Conservation (phyloP, 2,113 vertebrate species). For the Callaeas wilsoni region DNA sequence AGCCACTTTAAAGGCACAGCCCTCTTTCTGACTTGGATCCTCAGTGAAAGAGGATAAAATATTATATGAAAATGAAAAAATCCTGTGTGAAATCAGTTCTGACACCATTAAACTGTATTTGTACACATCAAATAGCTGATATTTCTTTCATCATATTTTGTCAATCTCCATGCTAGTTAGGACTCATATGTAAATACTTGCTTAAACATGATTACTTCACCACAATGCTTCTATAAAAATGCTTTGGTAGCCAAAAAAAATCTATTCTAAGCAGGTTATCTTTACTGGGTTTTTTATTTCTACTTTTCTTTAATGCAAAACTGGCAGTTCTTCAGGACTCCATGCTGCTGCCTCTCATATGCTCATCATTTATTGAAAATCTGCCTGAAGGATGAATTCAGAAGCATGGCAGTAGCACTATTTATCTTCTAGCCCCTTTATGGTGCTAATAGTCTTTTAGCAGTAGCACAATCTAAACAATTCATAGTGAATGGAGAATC, state of each 20-base stretch:
- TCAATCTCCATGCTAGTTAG: background rate
- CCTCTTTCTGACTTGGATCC: background rate
- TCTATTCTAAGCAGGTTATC: background rate
- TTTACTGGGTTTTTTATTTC: background rate
- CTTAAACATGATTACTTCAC: background rate
- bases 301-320: background rate
- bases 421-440: background rate
- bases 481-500: background rate
- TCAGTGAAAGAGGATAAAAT: background rate
- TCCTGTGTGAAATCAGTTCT: background rate
- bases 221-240: background rate
- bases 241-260: background rate
- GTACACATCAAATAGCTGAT: background rate
- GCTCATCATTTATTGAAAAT: constrained; percentile 35
- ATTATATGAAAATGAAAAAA: background rate
- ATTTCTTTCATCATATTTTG: background rate
- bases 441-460: background rate
- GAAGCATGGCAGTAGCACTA: background rate
- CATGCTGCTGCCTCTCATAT: background rate
- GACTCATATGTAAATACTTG: background rate
- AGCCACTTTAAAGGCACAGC: background rate
- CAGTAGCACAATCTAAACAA: background rate
- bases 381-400: constrained; percentile 1
- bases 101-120: background rate
- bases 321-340: background rate